Conservation (phyloP, 2,113 vertebrate genomes). For the Rhinopomastus cyanomelas region DNA sequence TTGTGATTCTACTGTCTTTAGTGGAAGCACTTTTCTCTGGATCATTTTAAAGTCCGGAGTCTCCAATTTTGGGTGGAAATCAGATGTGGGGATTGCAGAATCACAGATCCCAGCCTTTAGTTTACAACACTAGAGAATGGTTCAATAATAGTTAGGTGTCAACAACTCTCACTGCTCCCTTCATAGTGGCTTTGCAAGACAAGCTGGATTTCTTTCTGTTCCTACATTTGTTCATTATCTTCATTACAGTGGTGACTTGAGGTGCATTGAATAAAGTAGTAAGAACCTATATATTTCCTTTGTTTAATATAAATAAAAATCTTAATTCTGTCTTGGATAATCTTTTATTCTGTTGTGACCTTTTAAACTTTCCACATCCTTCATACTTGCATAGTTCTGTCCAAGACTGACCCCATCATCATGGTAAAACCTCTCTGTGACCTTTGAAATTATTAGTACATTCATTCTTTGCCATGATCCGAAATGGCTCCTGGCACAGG, state of each 20-base stretch:
- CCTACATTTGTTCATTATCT: background rate
- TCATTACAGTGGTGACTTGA: background rate
- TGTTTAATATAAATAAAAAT: background rate
- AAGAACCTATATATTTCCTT: background rate
- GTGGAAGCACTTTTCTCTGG: background rate
- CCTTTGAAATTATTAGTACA: background rate
- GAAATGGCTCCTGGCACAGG: background rate
- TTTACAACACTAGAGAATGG: background rate
- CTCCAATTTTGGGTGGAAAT: background rate
- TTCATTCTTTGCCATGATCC: background rate
- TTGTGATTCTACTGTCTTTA: background rate
- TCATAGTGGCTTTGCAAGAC: background rate
- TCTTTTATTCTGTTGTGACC: background rate
- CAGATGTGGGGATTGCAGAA: background rate
- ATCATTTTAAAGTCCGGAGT: background rate
- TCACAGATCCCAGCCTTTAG: background rate
- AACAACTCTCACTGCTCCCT: background rate
- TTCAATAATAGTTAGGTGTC: background rate
- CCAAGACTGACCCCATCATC: background rate
- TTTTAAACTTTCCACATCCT: background rate
- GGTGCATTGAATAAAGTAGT: background rate
- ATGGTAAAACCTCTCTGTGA: accelerated
- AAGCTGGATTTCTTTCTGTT: background rate
- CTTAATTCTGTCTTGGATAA: background rate
- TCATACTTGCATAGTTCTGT: background rate